Base-by-base conservation (phyloP, 2,113 vertebrate species). In the Cheirogaleus medius region DNA sequence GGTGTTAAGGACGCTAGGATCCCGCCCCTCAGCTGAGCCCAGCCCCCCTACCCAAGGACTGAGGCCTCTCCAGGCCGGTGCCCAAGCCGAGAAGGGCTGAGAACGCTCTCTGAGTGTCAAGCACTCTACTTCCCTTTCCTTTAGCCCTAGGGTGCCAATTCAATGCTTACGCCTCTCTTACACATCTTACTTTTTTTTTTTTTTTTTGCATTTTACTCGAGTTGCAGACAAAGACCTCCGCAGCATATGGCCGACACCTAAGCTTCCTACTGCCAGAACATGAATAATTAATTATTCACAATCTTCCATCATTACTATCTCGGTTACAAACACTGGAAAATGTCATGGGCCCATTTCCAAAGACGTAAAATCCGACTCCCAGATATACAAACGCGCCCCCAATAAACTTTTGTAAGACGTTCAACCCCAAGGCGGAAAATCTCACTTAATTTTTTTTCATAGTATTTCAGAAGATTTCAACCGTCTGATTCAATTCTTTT, bases 211-310 rank as follows among this genome's bases (percentile, higher is more conserved):
- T 52, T 78, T 95, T 69, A 86, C 69, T 94, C n/a, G 23, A 92
- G 83, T 94, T 93, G 87, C 78, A 97, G 94, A 98, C 97, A 98
- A 98, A 97, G 97, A 90, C 92, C 91, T 95, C 94, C 15, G 17
- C 81, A 83, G 87, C 93, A 95, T 96, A 95, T 97, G 97, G 96
- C 93, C 23, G 84, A 96, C 96, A 98, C 95, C 76, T 93, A 93
- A 97, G 92, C 96, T 93, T 91, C 83, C 93, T 87, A 78, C 94
- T 60, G 92, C 89, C 91, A 89, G 92, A 93, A 92, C 95, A 97
- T 98, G 96, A 97, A 97, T 98, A 97, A 98, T 98, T 97, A 97
- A 98, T 98, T 95, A 92, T 97, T 97, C 90, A 91, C 96, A 92
- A 88, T 71, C 94, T 98, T 91, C 94, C 96, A 84, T 98, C 97